Conservation (phyloP, 2,888 invertebrate genomes). For the Seira musarum region DNA sequence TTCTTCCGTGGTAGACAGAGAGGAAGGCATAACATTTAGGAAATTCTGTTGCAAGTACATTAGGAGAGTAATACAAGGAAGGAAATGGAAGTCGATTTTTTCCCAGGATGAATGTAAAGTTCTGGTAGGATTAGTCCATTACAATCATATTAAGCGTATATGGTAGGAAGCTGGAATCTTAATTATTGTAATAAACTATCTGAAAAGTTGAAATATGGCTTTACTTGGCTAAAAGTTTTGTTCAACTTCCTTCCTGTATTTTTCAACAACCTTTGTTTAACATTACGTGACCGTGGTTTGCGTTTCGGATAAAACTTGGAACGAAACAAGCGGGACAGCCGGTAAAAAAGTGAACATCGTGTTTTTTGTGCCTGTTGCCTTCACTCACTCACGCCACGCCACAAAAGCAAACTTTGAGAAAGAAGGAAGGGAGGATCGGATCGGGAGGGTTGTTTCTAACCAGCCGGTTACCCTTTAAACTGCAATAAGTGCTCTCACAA, state of each 20-base stretch:
- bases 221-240: background rate
- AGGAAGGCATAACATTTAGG: background rate
- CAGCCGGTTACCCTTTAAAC: too few relatives aligned
- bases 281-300: background rate
- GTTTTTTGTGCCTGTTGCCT: background rate
- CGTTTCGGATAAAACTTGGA: background rate
- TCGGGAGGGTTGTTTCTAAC: too few relatives aligned
- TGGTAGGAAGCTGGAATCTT: constrained; percentile 34
- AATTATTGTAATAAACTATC: constrained; percentile 34
- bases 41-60: background rate
- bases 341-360: background rate
- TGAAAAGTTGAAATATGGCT: background rate
- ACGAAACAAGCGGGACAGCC: background rate
- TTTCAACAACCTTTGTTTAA: constrained; percentile 4
- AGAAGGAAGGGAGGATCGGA: background rate
- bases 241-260: constrained; percentile 40
- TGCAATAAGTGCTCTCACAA: too few relatives aligned
- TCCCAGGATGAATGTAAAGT: background rate
- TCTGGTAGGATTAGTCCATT: background rate
- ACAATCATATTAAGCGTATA: background rate
- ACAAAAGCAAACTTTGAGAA: too few relatives aligned
- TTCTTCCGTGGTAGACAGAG: background rate
- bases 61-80: background rate
- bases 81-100: background rate
- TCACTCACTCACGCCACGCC: too few relatives aligned